phyloP scores from a whole-genome alignment of 2,113 vertebrate species.

The Tychaedon coryphoeus region DNA sequence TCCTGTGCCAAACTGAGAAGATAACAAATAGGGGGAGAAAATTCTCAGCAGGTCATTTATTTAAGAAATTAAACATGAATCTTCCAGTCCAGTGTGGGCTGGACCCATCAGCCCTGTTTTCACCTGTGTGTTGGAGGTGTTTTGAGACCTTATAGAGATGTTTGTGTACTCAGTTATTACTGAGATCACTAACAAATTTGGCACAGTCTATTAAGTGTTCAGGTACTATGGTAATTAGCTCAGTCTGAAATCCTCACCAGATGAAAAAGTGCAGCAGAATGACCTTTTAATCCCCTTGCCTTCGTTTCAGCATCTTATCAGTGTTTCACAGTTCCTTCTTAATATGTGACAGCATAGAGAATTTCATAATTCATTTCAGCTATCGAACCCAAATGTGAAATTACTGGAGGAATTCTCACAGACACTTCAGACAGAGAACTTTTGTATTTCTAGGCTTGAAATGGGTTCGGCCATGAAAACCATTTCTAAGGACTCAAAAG shows the following conservation, averaged over 20 bases:
- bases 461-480: not conserved
- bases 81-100: not conserved
- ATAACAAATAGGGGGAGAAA: fast-evolving
- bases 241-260: not conserved
- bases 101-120: not conserved
- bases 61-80: not conserved
- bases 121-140: not conserved
- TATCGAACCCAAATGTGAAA: not conserved
- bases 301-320: conserved; percentile 5
- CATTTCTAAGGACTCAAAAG: not conserved
- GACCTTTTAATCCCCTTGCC: conserved; percentile 13
- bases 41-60: not conserved
- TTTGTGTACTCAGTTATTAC: not conserved
- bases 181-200: not conserved
- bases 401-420: not conserved
- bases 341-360: not conserved
- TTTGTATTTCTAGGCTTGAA: not conserved
- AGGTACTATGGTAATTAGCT: not conserved
- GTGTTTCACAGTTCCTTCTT: not conserved
- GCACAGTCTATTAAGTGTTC: not conserved
- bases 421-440: not conserved
- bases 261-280: not conserved
- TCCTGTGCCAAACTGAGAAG: not conserved
- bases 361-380: not conserved
- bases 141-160: not conserved